Evolutionary conservation across 1,140 invertebrate species (phyloP).

Genomic region (Scaptomyza montana): DNA sequence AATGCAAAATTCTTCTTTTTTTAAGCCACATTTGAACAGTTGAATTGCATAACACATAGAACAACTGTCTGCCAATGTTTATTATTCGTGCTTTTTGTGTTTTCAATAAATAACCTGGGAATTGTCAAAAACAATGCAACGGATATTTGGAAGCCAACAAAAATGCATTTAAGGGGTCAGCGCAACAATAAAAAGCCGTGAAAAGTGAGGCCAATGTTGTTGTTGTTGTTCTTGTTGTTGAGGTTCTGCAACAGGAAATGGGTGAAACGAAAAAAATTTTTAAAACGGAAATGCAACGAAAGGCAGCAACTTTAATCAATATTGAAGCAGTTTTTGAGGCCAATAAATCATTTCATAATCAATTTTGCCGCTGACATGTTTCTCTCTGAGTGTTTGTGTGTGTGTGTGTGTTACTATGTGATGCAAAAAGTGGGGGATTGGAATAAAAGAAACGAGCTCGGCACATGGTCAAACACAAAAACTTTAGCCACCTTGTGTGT

Average conservation of each 20-base stretch:
- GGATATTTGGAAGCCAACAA: constrained; percentile 61
- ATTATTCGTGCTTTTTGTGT: constrained; percentile 1
- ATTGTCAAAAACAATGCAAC: constrained; percentile 44
- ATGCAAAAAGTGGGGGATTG: constrained; percentile 28
- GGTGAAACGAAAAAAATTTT: constrained; percentile 28
- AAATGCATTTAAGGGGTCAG: constrained; percentile 64
- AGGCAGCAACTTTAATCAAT: constrained; percentile 75
- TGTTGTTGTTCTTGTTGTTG: constrained; percentile 39
- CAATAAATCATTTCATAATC: constrained; percentile 82
- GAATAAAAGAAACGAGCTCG: constrained; percentile 37
- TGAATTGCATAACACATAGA: constrained; percentile 10
- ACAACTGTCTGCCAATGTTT: constrained; percentile 23
- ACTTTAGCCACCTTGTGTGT: constrained; percentile 61
- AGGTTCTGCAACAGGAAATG: constrained; percentile 44
- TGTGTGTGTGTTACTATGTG: background rate
- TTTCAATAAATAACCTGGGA: constrained; percentile 49
- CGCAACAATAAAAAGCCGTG: constrained; percentile 57
- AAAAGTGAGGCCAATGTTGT: constrained; percentile 23
- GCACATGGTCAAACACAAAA: constrained; percentile 63
- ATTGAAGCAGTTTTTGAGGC: constrained; percentile 81
- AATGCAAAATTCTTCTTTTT: background rate
- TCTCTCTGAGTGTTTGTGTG: constrained; percentile 19
- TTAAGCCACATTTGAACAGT: constrained; percentile 28
- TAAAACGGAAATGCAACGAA: constrained; percentile 12
- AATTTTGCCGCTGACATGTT: constrained; percentile 74